Evolutionary conservation across 2,888 invertebrate genomes (phyloP).

Genomic region (Dione vanillae): DNA sequence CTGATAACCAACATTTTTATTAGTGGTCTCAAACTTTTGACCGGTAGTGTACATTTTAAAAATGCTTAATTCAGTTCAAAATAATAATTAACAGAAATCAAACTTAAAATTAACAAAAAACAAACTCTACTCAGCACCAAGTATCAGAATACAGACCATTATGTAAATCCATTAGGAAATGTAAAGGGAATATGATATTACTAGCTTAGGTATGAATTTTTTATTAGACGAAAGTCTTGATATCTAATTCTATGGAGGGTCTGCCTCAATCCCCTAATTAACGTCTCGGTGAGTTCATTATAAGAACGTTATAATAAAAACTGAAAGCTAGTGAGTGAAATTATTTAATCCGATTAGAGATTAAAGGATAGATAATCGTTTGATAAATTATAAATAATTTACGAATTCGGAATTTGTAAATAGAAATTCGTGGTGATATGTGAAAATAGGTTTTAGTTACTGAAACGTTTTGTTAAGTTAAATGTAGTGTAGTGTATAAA

Average conservation of each 20-base stretch:
- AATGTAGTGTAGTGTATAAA: too few species aligned
- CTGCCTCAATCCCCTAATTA: constrained; percentile 32
- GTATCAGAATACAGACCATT: not conserved
- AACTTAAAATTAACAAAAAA: not conserved
- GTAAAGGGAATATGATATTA: constrained; percentile 21
- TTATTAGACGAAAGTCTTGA: constrained; percentile 13
- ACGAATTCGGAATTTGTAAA: constrained; percentile 33
- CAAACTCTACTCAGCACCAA: not conserved
- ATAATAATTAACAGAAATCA: not conserved
- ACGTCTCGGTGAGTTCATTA: constrained; percentile 45
- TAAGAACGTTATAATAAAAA: constrained; percentile 46
- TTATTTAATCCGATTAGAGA: constrained; percentile 56
- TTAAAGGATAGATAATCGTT: constrained; percentile 63
- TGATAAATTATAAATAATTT: constrained; percentile 71
- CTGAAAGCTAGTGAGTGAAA: constrained; percentile 47
- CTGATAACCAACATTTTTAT: too few species aligned
- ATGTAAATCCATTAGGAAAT: constrained; percentile 15
- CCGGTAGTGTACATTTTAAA: too few species aligned
- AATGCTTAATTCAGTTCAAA: too few species aligned
- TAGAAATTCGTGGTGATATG: not conserved
- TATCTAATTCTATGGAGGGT: constrained; percentile 19
- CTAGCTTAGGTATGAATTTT: constrained; percentile 11
- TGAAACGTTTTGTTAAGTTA: not conserved
- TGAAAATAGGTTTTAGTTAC: not conserved
- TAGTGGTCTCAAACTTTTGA: too few species aligned